Base-by-base conservation (phyloP, 2,888 invertebrate species). In the Scelioninae gen. 2 region DNA sequence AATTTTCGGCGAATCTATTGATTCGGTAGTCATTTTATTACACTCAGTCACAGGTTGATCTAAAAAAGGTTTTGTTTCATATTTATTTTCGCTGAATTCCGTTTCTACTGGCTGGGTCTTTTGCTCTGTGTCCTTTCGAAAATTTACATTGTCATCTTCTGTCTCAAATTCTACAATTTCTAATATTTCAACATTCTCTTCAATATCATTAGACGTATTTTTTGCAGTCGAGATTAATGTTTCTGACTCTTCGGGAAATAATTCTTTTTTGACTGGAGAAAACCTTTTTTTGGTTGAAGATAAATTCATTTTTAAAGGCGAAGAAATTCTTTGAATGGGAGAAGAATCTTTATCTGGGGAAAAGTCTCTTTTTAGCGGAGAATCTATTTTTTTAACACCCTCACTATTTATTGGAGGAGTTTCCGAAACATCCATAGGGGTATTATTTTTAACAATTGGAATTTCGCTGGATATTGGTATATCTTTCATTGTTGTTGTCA, bases 161-260 rank as follows among this genome's bases (percentile, higher is more conserved):
- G 78, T 81, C 35, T 83, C 83, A 48, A 82, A 80, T 77, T 86
- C 81, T 33, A 84, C 78, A 74, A 83, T 83, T 73, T 85, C 83
- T 37, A 84, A 79, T 15, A 83, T 84, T 63, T 85, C 81, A 2
- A 83, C 71, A 7, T 71, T 71, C 5, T 68, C 73, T 37, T 77
- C 64, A 0, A 69, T 39, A 1, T n/a, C 10, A 11, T 1, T 22
- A 6, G 22, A 15, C 0, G 33, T 5, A 13, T 25, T 48, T 37
- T 70, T 63, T 6, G 16, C 10, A 1, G 25, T 37, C 2, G 53
- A 22, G 5, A 2, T 6, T 11, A 18, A 1, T 13, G 16, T 18
- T 18, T 50, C 19, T 9, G 19, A 10, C 2, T 11, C 50, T n/a
- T 16, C 22, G 0, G 22, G 10, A 45, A 11, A 19, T 43, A n/a